Base-by-base conservation (phyloP, 2,888 invertebrate species). In the Dermolepida albohirtum region DNA sequence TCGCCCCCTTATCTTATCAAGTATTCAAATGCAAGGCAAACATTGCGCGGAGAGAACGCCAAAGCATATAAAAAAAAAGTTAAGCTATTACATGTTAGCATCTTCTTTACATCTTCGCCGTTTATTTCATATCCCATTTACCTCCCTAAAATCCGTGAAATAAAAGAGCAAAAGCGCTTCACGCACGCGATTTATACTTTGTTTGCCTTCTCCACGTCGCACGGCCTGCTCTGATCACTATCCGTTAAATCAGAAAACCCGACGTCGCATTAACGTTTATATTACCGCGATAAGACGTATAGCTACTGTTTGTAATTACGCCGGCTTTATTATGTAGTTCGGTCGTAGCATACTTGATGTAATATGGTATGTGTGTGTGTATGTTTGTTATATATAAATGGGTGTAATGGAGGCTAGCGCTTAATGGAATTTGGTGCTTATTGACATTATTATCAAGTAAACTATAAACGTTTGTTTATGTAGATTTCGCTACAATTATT, bases 41-140 rank as follows among this genome's bases (percentile, higher is more conserved):
- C 74, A 74, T 71, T 69, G 69, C 6, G 65, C 52, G 66, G 63
- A 66, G 34, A 44, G 59, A 34, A 29, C 59, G 69, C 66, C 64
- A 65, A 69, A 66, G 67, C 59, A 64, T 63, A 70, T 57, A 72
- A 71, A 72, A 73, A 74, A 74, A 74, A 75, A 74, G 74, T 73
- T 74, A 67, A 67, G 73, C 74, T 73, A 75, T 74, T 75, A 74
- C 74, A 73, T 72, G 72, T 75, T 73, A 72, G 72, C 74, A 72
- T 73, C 75, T 72, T 75, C 73, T 72, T 75, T 72, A 69, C 71
- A 71, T 71, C 71, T 70, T 71, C 63, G 67, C 64, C 70, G 74
- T 74, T 78, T 76, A 78, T 78, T 77, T 78, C 77, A 78, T 78
- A 78, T 77, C 78, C 76, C 78, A 78, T 78, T 77, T 78, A 76